These are phyloP conservation scores for Pontoporia blainvillei DNA, from an alignment of 2,113 vertebrate genomes.

Conservation along the genomic window DNA sequence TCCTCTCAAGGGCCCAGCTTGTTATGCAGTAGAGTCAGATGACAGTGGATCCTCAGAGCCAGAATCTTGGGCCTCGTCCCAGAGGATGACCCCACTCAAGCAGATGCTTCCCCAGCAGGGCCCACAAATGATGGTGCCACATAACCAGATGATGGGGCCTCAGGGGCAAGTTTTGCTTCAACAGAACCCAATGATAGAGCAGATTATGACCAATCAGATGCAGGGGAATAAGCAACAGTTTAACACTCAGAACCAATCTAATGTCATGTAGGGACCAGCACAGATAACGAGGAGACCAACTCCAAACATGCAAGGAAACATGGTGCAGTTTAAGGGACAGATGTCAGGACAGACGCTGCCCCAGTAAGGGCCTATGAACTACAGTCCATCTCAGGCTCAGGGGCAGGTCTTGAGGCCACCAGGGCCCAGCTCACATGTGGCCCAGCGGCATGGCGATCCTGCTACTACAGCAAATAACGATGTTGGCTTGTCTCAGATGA, in stretches of 20 bases:
- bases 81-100: constrained; percentile 97
- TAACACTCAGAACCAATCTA: constrained; percentile 89
- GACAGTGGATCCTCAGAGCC: constrained; percentile 85
- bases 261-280: constrained; percentile 88
- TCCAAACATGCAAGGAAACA: constrained; percentile 91
- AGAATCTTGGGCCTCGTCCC: constrained; percentile 89
- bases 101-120: constrained; percentile 95
- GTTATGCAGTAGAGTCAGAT: constrained; percentile 85
- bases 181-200: constrained; percentile 96
- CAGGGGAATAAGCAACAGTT: constrained; percentile 95
- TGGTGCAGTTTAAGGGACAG: constrained; percentile 92
- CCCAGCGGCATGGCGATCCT: constrained; percentile 89
- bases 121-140: constrained; percentile 93
- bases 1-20: constrained; percentile 93
- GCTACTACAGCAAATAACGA: constrained; percentile 79
- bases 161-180: constrained; percentile 95
- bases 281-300: constrained; percentile 96
- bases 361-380: constrained; percentile 89
- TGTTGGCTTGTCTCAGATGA: constrained; percentile 90
- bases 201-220: constrained; percentile 96
- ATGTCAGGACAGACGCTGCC: constrained; percentile 89
- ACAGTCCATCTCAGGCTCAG: constrained; percentile 94
- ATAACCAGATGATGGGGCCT: constrained; percentile 94
- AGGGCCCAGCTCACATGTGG: constrained; percentile 86
- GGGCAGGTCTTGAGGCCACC: constrained; percentile 91